These are phyloP conservation scores for Cotesia vestalis DNA, from an alignment of 1,140 invertebrate genomes.

Conservation along the genomic window DNA sequence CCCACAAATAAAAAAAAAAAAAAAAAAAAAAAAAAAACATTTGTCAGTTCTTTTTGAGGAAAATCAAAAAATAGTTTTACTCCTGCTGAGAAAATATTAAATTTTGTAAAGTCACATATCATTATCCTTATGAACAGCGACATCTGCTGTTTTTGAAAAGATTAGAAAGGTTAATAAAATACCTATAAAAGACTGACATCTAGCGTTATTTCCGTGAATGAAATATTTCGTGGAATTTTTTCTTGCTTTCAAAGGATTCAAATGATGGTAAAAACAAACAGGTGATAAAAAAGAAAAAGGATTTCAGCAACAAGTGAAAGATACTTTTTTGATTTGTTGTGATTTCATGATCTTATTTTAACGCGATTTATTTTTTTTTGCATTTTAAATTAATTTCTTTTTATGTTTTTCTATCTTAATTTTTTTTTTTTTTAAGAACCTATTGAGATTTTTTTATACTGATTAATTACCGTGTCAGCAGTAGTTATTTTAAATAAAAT, in stretches of 20 bases:
- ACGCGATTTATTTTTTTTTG: too few relatives aligned
- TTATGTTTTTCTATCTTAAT: too few relatives aligned
- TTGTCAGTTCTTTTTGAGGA: too few relatives aligned
- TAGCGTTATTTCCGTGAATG: constrained; percentile 40
- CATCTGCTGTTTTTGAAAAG: constrained; percentile 30
- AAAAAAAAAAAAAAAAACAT: too few relatives aligned
- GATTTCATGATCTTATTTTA: too few relatives aligned
- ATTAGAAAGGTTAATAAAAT: not conserved
- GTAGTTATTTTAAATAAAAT: too few relatives aligned
- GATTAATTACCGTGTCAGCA: too few relatives aligned
- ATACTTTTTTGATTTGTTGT: not conserved
- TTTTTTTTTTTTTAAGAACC: too few relatives aligned
- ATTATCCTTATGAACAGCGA: not conserved
- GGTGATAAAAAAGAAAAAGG: constrained; percentile 17
- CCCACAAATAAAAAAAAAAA: too few relatives aligned
- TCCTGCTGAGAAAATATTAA: not conserved
- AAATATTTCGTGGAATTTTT: constrained; percentile 44
- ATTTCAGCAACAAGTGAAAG: constrained; percentile 11
- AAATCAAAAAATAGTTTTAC: too few relatives aligned
- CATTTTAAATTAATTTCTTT: not conserved
- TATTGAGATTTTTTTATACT: too few relatives aligned
- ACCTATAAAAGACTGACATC: constrained; percentile 26
- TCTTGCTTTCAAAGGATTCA: constrained; percentile 22
- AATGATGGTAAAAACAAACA: constrained; percentile 13
- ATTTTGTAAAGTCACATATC: constrained; percentile 12